Evolutionary conservation across 2,113 vertebrate species (phyloP), one percentile per base, ranked within the genome.

Genomic region (Sminthopsis crassicaudata): DNA sequence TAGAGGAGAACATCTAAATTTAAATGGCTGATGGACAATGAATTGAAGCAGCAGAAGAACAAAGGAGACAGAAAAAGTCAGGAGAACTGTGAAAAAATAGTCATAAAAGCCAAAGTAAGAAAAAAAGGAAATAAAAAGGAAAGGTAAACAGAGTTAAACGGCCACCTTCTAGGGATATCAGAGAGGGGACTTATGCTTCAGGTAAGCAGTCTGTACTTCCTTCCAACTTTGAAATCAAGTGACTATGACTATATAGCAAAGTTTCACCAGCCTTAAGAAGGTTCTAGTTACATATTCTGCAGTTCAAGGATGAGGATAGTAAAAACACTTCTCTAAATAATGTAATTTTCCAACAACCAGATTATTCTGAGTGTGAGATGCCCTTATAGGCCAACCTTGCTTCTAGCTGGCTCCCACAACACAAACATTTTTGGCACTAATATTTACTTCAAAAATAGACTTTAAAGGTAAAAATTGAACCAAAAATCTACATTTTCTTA

Each of bases 401-500:
- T 91, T 90, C 84, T 46, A 48, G 52, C 93, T 46, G 50, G 95
- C 55, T 53, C 46, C 54, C 92, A 60, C 90, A 88, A 46, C 16
- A 46, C 89, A 91, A 57, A 55, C 91, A 92, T 92, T 94, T 93
- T 96, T 55, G 92, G 92, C 88, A 53, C 57, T 27, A 46, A 89
- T 25, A 50, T 53, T 97, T 50, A 26, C 94, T 96, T 95, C 95
- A 93, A 93, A 96, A 95, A 30, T 91, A 95, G 93, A 84, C 96
- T 96, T 84, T 92, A 93, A 95, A 97, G 96, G 95, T 93, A 96
- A 97, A 84, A 97, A 95, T 95, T 96, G 46, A 97, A 93, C 92
- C 93, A 93, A 94, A 97, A 97, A 94, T 97, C 96, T 60, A 96
- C 93, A 95, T 95, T 96, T 97, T 97, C 96, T 95, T 90, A 93